phyloP scores from a whole-genome alignment of 1,140 invertebrate species.

The Bombus consobrinus region DNA sequence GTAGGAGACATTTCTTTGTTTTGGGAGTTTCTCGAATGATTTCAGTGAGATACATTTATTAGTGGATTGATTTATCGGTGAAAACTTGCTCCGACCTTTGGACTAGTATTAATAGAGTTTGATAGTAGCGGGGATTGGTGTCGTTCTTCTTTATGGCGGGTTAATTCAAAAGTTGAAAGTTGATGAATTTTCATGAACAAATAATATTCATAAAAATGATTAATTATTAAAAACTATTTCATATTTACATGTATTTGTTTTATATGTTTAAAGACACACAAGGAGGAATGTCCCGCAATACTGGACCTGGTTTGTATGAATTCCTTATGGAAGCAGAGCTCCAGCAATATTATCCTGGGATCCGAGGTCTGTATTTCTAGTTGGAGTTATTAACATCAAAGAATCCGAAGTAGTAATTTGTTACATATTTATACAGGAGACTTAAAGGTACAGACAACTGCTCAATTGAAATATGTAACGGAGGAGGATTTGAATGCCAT shows the following conservation, averaged over 20 bases:
- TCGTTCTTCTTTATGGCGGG: not conserved
- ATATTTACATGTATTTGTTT: constrained; percentile 27
- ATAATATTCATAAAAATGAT: not conserved
- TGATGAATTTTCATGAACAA: not conserved
- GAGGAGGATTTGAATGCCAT: constrained; percentile 95
- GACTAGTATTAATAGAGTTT: not conserved
- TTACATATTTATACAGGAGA: constrained; percentile 84
- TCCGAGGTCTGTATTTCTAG: constrained; percentile 83
- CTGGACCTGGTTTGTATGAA: constrained; percentile 91
- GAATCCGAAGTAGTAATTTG: not conserved
- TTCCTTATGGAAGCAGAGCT: constrained; percentile 95
- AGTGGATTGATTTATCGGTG: not conserved
- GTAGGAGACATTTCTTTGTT: not conserved
- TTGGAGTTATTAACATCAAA: not conserved
- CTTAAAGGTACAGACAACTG: constrained; percentile 92
- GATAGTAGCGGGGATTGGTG: not conserved
- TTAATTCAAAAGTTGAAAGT: not conserved
- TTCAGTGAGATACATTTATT: not conserved
- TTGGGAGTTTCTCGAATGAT: not conserved
- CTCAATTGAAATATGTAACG: constrained; percentile 98
- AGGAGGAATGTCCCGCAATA: constrained; percentile 79
- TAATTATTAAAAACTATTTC: not conserved
- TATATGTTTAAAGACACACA: constrained; percentile 74
- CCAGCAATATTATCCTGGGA: constrained; percentile 92
- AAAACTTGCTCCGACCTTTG: not conserved